Base-by-base conservation (phyloP, 2,888 invertebrate species). In the Meta bourneti region DNA sequence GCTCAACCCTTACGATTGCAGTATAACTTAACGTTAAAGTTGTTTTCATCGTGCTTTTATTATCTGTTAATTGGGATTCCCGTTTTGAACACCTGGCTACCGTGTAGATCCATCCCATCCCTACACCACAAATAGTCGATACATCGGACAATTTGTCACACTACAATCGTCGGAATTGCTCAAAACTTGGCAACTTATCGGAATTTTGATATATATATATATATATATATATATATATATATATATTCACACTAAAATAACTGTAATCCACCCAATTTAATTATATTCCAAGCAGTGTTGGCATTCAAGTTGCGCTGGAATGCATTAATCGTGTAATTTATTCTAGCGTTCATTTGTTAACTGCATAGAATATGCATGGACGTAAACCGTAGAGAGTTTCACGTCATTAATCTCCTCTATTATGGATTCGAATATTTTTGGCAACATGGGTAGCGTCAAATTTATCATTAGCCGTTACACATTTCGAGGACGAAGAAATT, bases 251-350 rank as follows among this genome's bases (percentile, higher is more conserved):
- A 51, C 54, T 80, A 54, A 54, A 74, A 81, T 74, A 51, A 69
- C 74, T 61, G 51, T 20, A 49, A 52, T 79, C 51, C 71, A 70
- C 11, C 6, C 52, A 86, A 86, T 86, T 61, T 88, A 80, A 88
- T 88, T 88, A 81, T 61, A 88, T 52, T 52, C 16, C 72, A 74
- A n/a, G n/a, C 61, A 72, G 48, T 52, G 52, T 51, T 72, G 61
- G 72, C 49, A 88, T 74, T 72, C 74, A 20, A 49, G 54, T 71
- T 71, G 48, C 48, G 80, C 72, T 70, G 13, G 54, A 74, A 11
- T 72, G 88, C 80, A 81, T 88, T 80, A 79, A 80, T 52, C 80
- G 54, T 48, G 72, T 77, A 86, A 86, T 86, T 86, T 80, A 71
- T 86, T 86, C 86, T 16, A 8, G 7, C 6, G 71, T 71, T 52